Conservation (phyloP, 2,113 vertebrate genomes). For the Aptenodytes forsteri region DNA sequence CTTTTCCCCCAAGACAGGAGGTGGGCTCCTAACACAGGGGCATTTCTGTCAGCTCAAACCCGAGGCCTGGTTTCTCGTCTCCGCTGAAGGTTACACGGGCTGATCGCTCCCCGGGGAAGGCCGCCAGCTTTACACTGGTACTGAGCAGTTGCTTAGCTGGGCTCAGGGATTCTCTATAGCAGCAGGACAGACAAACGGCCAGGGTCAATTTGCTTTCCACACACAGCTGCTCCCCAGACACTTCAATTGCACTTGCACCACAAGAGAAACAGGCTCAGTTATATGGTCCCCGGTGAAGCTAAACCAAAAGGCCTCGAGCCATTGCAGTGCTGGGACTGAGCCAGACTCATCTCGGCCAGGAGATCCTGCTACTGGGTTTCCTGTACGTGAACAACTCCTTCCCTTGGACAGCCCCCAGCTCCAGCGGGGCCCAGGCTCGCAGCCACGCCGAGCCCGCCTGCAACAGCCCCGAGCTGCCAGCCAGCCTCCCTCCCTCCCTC, state of each 20-base stretch:
- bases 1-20: not conserved
- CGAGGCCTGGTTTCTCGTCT: not conserved
- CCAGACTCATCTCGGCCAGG: not conserved
- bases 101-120: not conserved
- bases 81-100: not conserved
- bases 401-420: slow-evolving; percentile 35
- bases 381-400: slow-evolving; percentile 33
- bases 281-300: not conserved
- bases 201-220: not conserved
- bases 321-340: not conserved
- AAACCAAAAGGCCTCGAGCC: not conserved
- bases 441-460: rapidly evolving
- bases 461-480: rapidly evolving
- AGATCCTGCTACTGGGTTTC: slow-evolving; percentile 43
- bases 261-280: not conserved
- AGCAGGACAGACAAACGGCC: not conserved
- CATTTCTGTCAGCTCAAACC: not conserved
- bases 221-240: not conserved
- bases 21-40: not conserved
- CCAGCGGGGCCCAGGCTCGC: not conserved
- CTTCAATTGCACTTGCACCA: not conserved
- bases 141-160: not conserved
- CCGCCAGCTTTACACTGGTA: not conserved
- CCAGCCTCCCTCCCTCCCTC: not conserved
- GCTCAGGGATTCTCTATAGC: not conserved